Evolutionary conservation across 2,888 invertebrate genomes (phyloP).

Genomic region (Amiota minor): DNA sequence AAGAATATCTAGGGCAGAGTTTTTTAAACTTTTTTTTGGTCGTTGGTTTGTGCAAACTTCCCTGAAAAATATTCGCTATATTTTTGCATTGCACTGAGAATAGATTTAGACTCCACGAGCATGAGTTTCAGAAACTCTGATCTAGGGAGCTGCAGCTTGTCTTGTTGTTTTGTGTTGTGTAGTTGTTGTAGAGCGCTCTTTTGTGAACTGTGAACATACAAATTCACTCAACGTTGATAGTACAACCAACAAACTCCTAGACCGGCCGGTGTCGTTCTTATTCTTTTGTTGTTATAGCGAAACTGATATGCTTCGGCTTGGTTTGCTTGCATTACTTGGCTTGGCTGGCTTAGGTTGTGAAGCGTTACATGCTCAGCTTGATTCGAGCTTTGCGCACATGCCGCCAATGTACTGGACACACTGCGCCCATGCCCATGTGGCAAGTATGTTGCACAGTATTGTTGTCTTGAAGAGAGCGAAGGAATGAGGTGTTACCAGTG

Average conservation of each 20-base stretch:
- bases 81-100: too few species aligned
- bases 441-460: conserved; percentile 10
- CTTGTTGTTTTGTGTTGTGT: too few species aligned
- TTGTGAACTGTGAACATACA: conserved; percentile 70
- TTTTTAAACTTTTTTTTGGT: too few species aligned
- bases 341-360: too few species aligned
- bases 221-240: conserved; percentile 72
- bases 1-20: too few species aligned
- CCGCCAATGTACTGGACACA: not conserved
- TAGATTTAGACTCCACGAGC: too few species aligned
- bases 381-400: conserved; percentile 24
- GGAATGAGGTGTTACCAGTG: not conserved
- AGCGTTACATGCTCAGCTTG: not conserved
- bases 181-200: conserved; percentile 30
- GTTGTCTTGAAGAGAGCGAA: not conserved
- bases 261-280: conserved; percentile 8
- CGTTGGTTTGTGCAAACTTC: too few species aligned
- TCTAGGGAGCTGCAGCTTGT: too few species aligned
- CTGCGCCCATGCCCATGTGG: conserved; percentile 25
- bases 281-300: not conserved
- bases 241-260: conserved; percentile 29
- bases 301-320: conserved; percentile 22
- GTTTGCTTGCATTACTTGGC: too few species aligned
- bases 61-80: too few species aligned
- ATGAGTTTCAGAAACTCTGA: too few species aligned